Evolutionary conservation across 2,888 invertebrate genomes (phyloP).

Genomic region (Cordilura impudica): DNA sequence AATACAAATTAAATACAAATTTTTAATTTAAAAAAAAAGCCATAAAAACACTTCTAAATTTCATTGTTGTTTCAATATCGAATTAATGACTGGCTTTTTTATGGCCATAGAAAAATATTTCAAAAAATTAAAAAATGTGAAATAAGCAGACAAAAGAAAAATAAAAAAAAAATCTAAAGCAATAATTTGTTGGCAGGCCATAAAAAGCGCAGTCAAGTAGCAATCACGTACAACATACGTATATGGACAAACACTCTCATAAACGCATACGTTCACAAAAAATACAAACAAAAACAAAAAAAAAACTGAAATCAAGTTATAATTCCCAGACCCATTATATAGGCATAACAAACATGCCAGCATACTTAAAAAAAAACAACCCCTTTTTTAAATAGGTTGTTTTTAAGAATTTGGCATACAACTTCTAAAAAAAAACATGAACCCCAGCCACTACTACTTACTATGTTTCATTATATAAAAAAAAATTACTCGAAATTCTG

Average conservation of each 20-base stretch:
- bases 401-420: not conserved
- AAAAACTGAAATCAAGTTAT: slow-evolving; percentile 47
- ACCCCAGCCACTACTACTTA: slow-evolving; percentile 21
- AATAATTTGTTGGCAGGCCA: slow-evolving; percentile 55
- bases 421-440: slow-evolving; percentile 9
- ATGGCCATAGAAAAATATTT: slow-evolving; percentile 3
- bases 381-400: slow-evolving; percentile 33
- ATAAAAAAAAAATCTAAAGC: slow-evolving; percentile 35
- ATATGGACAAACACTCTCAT: slow-evolving; percentile 34
- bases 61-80: slow-evolving; percentile 31
- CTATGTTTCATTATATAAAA: slow-evolving; percentile 4
- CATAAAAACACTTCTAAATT: slow-evolving; percentile 39
- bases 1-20: slow-evolving; percentile 10
- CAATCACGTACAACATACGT: slow-evolving; percentile 54
- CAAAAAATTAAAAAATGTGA: slow-evolving; percentile 30
- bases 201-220: slow-evolving; percentile 63
- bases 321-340: slow-evolving; percentile 61
- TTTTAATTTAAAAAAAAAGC: slow-evolving; percentile 22
- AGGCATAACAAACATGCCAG: slow-evolving; percentile 57
- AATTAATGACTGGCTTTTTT: slow-evolving; percentile 42
- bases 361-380: slow-evolving; percentile 49
- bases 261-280: slow-evolving; percentile 33
- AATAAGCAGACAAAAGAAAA: slow-evolving; percentile 16
- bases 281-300: slow-evolving; percentile 24
- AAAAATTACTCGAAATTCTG: slow-evolving; percentile 1